These are phyloP conservation scores for Trididemnum clinides DNA, from an alignment of 23 tunicate genomes.

Conservation along the genomic window DNA sequence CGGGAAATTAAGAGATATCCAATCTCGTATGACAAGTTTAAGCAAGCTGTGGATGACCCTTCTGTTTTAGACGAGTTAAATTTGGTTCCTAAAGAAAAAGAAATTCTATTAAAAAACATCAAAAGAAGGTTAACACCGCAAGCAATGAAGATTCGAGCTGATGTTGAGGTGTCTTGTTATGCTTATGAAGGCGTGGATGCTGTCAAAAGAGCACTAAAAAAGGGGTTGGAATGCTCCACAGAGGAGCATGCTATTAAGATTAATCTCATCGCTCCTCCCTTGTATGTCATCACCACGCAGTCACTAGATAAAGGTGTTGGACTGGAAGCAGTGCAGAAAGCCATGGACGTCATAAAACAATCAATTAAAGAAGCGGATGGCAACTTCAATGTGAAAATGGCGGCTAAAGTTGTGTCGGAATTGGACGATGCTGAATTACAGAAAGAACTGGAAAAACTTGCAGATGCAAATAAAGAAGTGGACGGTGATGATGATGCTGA, in stretches of 20 bases:
- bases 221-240: constrained; percentile 87
- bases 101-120: constrained; percentile 78
- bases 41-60: constrained; percentile 86
- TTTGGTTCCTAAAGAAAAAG: constrained; percentile 48
- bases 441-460: constrained; percentile 78
- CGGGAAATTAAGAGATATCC: constrained; percentile 77
- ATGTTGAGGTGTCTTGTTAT: constrained; percentile 94
- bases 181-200: constrained; percentile 99
- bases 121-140: constrained; percentile 93
- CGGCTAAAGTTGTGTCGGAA: constrained; percentile 90
- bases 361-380: constrained; percentile 77
- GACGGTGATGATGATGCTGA: constrained; percentile 92
- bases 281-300: constrained; percentile 91
- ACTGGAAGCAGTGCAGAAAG: constrained; percentile 56
- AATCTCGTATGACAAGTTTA: constrained; percentile 90
- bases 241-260: constrained; percentile 92
- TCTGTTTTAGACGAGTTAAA: constrained; percentile 75
- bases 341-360: constrained; percentile 70
- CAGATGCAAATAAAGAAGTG: constrained; percentile 75
- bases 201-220: constrained; percentile 81
- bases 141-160: constrained; percentile 95
- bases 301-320: constrained; percentile 80
- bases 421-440: constrained; percentile 82
- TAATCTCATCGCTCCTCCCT: constrained; percentile 95
- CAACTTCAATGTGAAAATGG: constrained; percentile 79